Evolutionary conservation across 2,888 invertebrate species (phyloP), one percentile per base, ranked within the genome.

Genomic region (Agonopterix subpropinquella): DNA sequence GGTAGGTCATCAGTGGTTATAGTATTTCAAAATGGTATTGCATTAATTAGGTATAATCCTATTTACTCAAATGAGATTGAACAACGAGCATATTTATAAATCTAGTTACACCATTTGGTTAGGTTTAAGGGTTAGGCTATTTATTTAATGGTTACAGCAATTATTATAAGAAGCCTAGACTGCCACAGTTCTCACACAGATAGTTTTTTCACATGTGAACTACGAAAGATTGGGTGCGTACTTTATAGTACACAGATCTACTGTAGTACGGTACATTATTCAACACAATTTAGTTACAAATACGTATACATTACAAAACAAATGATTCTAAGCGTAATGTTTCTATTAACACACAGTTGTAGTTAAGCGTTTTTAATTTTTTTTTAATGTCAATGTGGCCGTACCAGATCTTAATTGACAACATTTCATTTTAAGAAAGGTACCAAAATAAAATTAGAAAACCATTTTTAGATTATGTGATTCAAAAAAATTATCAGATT

Each of bases 241-340:
- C 49, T 59, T 71, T 70, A 75, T 47, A 47, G 48, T 75, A 85
- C 84, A 86, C 84, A 84, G 84, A 81, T 86, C 86, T 86, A 87
- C 83, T 80, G 80, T 77, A 73, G 80, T 84, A 85, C 79, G 76
- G 76, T 77, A 82, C 76, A 84, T 80, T 78, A 78, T 49, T 76
- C 73, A 61, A 84, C 78, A 81, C 77, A 82, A 79, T 79, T 79
- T 71, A 80, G 78, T 79, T 81, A 84, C 76, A 80, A 80, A 79
- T 76, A 78, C 73, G 28, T 28, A 76, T 79, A 73, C 72, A 72
- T 77, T 67, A 76, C 65, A 79, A 85, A 85, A 81, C 72, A 78
- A 81, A 78, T 70, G 70, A 73, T 74, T 80, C 82, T 87, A 87
- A 86, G 85, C 87, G 83, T 85, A 84, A 81, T 79, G 67, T 79